Evolutionary conservation across 2,797 vertebrate species (phyloP).

Genomic region (Apogon talboti): DNA sequence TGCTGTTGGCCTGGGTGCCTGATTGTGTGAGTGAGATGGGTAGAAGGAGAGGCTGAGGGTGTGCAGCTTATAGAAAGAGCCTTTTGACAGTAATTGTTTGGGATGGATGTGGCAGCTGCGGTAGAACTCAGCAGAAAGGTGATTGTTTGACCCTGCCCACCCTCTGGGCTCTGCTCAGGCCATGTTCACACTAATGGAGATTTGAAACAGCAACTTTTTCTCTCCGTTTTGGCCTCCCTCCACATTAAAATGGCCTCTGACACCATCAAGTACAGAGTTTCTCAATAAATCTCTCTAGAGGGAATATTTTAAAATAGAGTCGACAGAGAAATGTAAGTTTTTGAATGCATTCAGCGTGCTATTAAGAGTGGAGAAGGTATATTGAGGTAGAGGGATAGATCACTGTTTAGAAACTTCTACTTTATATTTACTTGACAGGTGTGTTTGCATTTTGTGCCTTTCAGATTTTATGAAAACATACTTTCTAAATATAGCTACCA

Average conservation of each 20-base stretch:
- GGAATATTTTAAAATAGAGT: constrained; percentile 4
- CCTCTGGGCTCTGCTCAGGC: constrained; percentile 38
- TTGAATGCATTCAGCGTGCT: background rate
- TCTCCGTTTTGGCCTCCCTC: constrained; percentile 30
- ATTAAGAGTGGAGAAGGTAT: too few species aligned
- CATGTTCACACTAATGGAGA: constrained; percentile 41
- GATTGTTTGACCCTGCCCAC: constrained; percentile 57
- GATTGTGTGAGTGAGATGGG: constrained; percentile 2
- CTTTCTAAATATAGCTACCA: constrained; percentile 16
- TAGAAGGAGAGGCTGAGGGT: background rate
- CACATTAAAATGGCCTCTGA: constrained; percentile 5
- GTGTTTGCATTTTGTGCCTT: constrained; percentile 6
- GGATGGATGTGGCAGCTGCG: constrained; percentile 65
- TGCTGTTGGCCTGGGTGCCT: constrained; percentile 31
- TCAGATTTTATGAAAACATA: constrained; percentile 14
- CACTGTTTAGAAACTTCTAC: too few species aligned
- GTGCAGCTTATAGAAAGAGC: constrained; percentile 14
- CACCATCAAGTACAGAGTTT: constrained; percentile 4
- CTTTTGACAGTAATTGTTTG: constrained; percentile 67
- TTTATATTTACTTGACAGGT: background rate
- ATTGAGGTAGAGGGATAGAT: too few species aligned
- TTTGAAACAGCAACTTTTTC: constrained; percentile 42
- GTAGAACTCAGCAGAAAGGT: constrained; percentile 61
- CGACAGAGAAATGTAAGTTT: background rate
- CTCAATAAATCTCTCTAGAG: background rate